A percentile compares a stretch with the other conserved stretches of the same genome.
Evolutionary conservation across 2,888 invertebrate genomes (phyloP).

Genomic region (Sthenelais limicola): DNA sequence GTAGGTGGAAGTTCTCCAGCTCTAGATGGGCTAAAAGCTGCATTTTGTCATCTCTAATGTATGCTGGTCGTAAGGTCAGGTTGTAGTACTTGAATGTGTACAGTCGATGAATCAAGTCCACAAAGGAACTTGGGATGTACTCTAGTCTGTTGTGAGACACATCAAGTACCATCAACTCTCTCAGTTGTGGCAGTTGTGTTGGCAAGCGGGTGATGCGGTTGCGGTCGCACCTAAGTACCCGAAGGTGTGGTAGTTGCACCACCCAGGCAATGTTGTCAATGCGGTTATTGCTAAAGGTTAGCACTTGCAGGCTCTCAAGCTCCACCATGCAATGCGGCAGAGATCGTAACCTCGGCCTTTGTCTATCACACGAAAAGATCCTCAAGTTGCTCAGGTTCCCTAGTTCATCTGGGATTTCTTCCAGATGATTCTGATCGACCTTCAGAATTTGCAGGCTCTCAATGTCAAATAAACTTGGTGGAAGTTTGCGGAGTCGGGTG

Average conservation of each 20-base stretch:
- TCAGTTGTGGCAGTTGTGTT: slow-evolving; percentile 50
- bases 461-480: slow-evolving; percentile 52
- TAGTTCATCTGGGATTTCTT: slow-evolving; percentile 54
- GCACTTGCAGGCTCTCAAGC: slow-evolving; percentile 50
- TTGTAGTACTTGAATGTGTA: slow-evolving; percentile 54
- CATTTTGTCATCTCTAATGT: slow-evolving; percentile 49
- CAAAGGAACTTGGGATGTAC: slow-evolving; percentile 52
- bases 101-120: slow-evolving; percentile 50
- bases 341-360: slow-evolving; percentile 51
- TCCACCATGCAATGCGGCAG: slow-evolving; percentile 52
- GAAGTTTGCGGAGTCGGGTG: slow-evolving; percentile 50
- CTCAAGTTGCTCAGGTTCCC: slow-evolving; percentile 51
- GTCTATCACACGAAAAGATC: slow-evolving; percentile 53
- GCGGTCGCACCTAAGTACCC: slow-evolving; percentile 51
- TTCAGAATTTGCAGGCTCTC: slow-evolving; percentile 53
- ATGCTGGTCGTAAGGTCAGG: slow-evolving; percentile 51
- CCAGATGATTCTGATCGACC: slow-evolving; percentile 54
- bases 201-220: slow-evolving; percentile 54
- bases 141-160: slow-evolving; percentile 56
- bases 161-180: slow-evolving; percentile 52
- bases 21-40: slow-evolving; percentile 53
- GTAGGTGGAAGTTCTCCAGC: slow-evolving; percentile 52
- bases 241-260: slow-evolving; percentile 47
- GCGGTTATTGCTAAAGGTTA: slow-evolving; percentile 56
- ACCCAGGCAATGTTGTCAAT: slow-evolving; percentile 54